phyloP scores from a whole-genome alignment of 1,140 invertebrate genomes.

The Theocolax elegans region DNA sequence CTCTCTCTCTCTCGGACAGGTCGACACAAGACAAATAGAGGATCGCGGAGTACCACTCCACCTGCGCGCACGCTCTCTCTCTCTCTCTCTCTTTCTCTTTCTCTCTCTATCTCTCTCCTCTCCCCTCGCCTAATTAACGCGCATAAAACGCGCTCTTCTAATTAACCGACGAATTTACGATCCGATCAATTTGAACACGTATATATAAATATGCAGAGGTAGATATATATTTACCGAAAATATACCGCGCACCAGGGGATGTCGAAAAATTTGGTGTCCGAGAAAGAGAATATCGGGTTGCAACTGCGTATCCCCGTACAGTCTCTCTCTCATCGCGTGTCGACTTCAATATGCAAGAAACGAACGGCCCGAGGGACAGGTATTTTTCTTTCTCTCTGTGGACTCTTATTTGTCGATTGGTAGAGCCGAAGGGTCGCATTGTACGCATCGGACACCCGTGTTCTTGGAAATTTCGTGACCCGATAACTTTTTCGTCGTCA shows the following conservation, averaged over 20 bases:
- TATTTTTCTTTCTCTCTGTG: no score
- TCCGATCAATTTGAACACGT: slow-evolving; percentile 14
- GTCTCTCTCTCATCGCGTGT: slow-evolving; percentile 14
- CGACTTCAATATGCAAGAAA: background rate
- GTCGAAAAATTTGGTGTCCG: background rate
- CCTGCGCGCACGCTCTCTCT: background rate
- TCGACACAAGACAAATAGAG: slow-evolving; percentile 29
- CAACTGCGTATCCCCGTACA: background rate
- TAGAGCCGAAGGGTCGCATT: background rate
- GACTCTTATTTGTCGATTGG: no score
- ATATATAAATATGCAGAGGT: no score
- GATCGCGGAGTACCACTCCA: background rate
- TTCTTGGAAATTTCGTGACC: slow-evolving; percentile 65
- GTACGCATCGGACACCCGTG: slow-evolving; percentile 3
- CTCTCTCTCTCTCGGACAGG: background rate
- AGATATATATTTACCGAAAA: background rate
- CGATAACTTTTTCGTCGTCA: slow-evolving; percentile 44
- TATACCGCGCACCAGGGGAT: background rate
- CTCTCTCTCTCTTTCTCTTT: background rate
- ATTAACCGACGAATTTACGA: slow-evolving; percentile 39
- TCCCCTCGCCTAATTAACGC: slow-evolving; percentile 27
- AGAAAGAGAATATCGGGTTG: background rate
- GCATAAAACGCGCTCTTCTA: slow-evolving; percentile 23
- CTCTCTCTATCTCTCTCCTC: background rate
- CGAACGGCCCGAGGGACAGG: no score